Evolutionary conservation across 2,888 invertebrate genomes (phyloP).

Genomic region (Baronia brevicornis): DNA sequence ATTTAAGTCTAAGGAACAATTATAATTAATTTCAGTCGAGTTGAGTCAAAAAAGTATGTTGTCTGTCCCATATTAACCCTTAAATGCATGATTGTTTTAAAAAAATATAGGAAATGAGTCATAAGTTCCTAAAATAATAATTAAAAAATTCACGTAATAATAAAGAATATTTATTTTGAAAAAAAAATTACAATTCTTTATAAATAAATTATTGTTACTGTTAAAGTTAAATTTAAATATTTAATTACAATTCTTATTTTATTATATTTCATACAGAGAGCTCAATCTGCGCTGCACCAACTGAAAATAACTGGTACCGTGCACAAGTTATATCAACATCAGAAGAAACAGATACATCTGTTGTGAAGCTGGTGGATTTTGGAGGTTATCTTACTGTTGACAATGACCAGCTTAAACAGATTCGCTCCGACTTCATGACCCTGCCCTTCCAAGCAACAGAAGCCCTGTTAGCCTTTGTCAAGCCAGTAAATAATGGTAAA

Average conservation of each 20-base stretch:
- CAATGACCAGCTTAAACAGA: constrained; percentile 88
- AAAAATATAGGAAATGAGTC: too few species aligned
- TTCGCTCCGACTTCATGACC: constrained; percentile 93
- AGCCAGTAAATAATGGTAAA: constrained; percentile 82
- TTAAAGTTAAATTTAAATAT: neutral
- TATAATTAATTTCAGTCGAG: too few species aligned
- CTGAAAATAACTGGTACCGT: constrained; percentile 91
- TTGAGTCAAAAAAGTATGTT: too few species aligned
- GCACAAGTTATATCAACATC: constrained; percentile 85
- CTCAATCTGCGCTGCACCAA: constrained; percentile 91
- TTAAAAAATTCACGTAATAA: too few species aligned
- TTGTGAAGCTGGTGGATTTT: constrained; percentile 94
- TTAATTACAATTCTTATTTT: constrained; percentile 4
- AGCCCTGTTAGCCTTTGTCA: constrained; percentile 92
- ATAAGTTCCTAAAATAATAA: too few species aligned
- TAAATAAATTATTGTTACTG: neutral
- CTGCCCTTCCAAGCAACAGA: constrained; percentile 98
- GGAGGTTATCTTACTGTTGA: constrained; percentile 92
- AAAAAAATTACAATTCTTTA: too few species aligned
- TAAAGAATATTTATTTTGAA: too few species aligned
- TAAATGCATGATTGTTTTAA: too few species aligned
- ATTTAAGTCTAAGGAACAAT: too few species aligned
- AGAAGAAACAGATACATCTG: constrained; percentile 81
- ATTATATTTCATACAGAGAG: constrained; percentile 83
- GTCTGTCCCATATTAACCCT: too few species aligned